Evolutionary conservation across 2,888 invertebrate genomes (phyloP).

Genomic region (Pandemis heparana): DNA sequence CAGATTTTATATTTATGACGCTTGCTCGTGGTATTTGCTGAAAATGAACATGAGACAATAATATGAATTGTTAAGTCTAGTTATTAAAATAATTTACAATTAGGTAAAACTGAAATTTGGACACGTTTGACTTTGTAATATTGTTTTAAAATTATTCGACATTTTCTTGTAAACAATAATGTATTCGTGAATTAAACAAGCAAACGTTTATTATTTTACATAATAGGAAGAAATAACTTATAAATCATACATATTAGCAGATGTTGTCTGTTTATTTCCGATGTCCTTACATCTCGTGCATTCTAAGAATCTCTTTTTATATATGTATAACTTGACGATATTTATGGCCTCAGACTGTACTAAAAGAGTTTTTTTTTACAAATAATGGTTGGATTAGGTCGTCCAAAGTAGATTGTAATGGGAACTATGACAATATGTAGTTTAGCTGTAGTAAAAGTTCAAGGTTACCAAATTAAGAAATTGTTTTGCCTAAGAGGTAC

Average conservation of each 20-base stretch:
- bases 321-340: background rate
- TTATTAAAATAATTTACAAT: conserved; percentile 11
- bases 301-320: conserved; percentile 6
- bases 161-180: no score
- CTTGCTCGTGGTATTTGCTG: conserved; percentile 11
- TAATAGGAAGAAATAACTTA: no score
- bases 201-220: no score
- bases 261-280: background rate
- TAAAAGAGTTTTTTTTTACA: conserved; percentile 19
- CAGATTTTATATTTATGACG: conserved; percentile 33
- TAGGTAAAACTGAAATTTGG: conserved; percentile 8
- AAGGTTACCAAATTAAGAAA: conserved; percentile 21
- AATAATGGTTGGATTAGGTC: conserved; percentile 23
- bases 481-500: conserved; percentile 27
- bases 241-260: background rate
- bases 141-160: no score
- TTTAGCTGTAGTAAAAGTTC: conserved; percentile 18
- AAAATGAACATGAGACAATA: conserved; percentile 20
- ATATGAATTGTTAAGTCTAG: conserved; percentile 30
- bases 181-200: no score
- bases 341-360: conserved; percentile 23
- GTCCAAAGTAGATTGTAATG: conserved; percentile 27
- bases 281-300: background rate
- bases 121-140: background rate
- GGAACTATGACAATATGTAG: conserved; percentile 17